Conservation (phyloP, 2,888 invertebrate species). For the Lydus trimaculatus region DNA sequence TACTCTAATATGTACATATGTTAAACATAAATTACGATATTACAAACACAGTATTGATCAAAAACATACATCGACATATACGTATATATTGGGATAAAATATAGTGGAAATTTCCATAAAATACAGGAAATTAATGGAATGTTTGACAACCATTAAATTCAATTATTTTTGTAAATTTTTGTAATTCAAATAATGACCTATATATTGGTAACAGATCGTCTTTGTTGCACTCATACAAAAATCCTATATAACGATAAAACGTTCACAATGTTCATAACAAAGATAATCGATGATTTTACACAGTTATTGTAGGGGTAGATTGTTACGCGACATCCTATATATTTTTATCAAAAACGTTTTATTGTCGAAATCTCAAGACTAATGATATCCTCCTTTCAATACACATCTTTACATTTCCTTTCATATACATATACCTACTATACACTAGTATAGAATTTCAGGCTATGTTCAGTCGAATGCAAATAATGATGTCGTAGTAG, state of each 20-base stretch:
- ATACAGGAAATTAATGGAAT: background rate
- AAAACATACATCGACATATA: background rate
- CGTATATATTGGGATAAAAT: background rate
- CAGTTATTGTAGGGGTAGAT: background rate
- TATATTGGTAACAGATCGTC: too few species aligned
- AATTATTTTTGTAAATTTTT: too few species aligned
- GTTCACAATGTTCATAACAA: too few species aligned
- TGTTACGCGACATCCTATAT: too few species aligned
- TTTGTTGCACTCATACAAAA: too few species aligned
- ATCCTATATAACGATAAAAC: too few species aligned
- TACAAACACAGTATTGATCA: background rate
- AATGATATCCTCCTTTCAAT: slow-evolving; percentile 27
- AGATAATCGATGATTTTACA: background rate
- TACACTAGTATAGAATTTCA: slow-evolving; percentile 19
- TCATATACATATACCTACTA: slow-evolving; percentile 9
- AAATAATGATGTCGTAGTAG: slow-evolving; percentile 33
- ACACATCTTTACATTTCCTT: background rate
- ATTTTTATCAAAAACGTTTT: background rate
- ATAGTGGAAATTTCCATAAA: background rate
- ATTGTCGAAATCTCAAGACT: slow-evolving; percentile 18
- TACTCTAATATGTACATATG: background rate
- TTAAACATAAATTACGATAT: background rate
- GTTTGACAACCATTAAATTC: too few species aligned
- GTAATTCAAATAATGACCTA: too few species aligned
- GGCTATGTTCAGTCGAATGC: slow-evolving; percentile 27